A percentile compares a stretch with the other conserved stretches of the same genome.
phyloP scores from a whole-genome alignment of 2,797 vertebrate species.

The Melanogrammus aeglefinus region DNA sequence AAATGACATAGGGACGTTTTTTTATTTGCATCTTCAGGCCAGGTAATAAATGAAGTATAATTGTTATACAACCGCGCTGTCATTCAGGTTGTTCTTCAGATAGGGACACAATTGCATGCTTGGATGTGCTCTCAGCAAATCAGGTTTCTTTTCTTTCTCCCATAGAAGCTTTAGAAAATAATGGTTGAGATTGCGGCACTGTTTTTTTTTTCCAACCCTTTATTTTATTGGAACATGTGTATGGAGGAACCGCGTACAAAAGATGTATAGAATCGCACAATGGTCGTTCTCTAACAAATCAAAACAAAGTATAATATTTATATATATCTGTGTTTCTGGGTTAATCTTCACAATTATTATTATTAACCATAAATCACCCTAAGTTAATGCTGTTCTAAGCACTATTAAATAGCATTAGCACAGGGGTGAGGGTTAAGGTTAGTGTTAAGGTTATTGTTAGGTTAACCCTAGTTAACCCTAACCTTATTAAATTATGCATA shows the following conservation, averaged over 20 bases:
- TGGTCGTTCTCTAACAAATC: too few relatives aligned
- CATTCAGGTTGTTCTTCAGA: background rate
- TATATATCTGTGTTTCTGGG: too few relatives aligned
- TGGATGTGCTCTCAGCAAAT: background rate
- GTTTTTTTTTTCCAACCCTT: background rate
- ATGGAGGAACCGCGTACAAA: background rate
- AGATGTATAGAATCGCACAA: background rate
- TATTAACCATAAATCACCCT: too few relatives aligned
- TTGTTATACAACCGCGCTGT: background rate
- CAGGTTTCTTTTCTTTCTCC: too few relatives aligned
- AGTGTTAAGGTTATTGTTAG: too few relatives aligned
- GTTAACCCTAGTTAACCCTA: too few relatives aligned
- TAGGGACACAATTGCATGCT: background rate
- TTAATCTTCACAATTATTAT: too few relatives aligned
- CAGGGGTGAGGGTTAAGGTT: too few relatives aligned
- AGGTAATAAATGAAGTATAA: background rate
- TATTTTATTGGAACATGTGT: background rate
- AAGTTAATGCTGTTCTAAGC: too few relatives aligned
- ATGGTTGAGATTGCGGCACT: background rate
- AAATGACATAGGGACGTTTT: background rate
- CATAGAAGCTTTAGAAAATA: background rate
- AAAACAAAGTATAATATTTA: too few relatives aligned
- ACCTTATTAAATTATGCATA: too few relatives aligned
- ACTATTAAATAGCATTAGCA: too few relatives aligned
- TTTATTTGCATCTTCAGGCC: background rate